A percentile compares a stretch with the other conserved stretches of the same genome.
These are phyloP conservation scores for Yponomeuta sedellus DNA, from an alignment of 2,888 invertebrate genomes.

Conservation along the genomic window DNA sequence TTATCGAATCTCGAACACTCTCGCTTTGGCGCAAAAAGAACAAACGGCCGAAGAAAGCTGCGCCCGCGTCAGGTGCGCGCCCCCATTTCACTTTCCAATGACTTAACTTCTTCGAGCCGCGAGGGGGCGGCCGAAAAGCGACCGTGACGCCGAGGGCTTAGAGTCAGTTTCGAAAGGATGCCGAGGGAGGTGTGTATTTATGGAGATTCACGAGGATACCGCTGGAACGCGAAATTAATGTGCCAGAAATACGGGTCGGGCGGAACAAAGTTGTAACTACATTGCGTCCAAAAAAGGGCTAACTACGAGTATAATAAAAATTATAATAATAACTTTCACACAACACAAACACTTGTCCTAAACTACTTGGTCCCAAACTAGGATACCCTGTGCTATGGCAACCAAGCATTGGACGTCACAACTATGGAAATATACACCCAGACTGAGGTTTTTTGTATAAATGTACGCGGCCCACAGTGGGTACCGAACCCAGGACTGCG, in stretches of 20 bases:
- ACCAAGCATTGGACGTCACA: too few species aligned
- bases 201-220: constrained; percentile 68
- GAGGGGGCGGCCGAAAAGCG: constrained; percentile 33
- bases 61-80: constrained; percentile 59
- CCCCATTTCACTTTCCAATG: constrained; percentile 74
- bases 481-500: too few species aligned
- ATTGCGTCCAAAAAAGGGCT: too few species aligned
- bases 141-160: constrained; percentile 34
- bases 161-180: constrained; percentile 21
- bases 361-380: too few species aligned
- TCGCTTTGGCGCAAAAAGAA: constrained; percentile 64
- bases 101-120: constrained; percentile 44
- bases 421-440: too few species aligned
- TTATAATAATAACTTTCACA: too few species aligned
- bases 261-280: background rate
- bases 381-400: too few species aligned
- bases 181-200: constrained; percentile 44
- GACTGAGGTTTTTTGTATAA: too few species aligned
- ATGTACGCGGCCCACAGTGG: too few species aligned
- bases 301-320: too few species aligned
- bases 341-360: too few species aligned
- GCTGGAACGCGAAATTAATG: constrained; percentile 20
- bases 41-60: constrained; percentile 69
- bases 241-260: background rate
- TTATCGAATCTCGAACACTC: constrained; percentile 74